These are phyloP conservation scores for Lutraria rhynchaena DNA, from an alignment of 1,140 invertebrate species.

Conservation along the genomic window DNA sequence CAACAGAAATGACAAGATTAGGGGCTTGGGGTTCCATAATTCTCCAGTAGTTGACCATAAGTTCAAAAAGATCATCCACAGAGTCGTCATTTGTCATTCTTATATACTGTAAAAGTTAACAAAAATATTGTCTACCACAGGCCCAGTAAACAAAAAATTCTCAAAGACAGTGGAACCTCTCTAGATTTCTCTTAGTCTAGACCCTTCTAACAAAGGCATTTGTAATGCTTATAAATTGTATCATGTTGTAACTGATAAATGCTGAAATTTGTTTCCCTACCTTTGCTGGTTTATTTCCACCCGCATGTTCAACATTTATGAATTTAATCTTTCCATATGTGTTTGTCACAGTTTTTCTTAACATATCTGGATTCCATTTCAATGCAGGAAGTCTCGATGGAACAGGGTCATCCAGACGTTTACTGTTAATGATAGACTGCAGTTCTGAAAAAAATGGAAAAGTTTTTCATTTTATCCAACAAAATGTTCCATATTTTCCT, in stretches of 20 bases:
- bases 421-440: slow-evolving; percentile 8
- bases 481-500: too few species aligned
- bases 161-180: too few species aligned
- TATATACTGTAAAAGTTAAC: slow-evolving; percentile 91
- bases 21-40: slow-evolving; percentile 80
- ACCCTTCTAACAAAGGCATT: too few species aligned
- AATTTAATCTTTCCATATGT: slow-evolving; percentile 74
- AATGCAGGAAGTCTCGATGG: slow-evolving; percentile 25
- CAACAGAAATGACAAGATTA: slow-evolving; percentile 82
- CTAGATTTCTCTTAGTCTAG: too few species aligned
- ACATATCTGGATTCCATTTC: neutral
- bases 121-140: too few species aligned
- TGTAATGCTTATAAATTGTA: too few species aligned
- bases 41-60: slow-evolving; percentile 93
- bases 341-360: slow-evolving; percentile 32
- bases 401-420: slow-evolving; percentile 25
- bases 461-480: too few species aligned
- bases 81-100: slow-evolving; percentile 94
- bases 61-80: slow-evolving; percentile 93
- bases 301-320: slow-evolving; percentile 68
- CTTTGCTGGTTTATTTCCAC: slow-evolving; percentile 74
- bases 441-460: slow-evolving; percentile 38
- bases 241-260: too few species aligned
- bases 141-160: too few species aligned
- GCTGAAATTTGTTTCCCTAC: too few species aligned